These are phyloP conservation scores for Xenopus laevis DNA, from an alignment of 2,113 vertebrate species.

Conservation along the genomic window DNA sequence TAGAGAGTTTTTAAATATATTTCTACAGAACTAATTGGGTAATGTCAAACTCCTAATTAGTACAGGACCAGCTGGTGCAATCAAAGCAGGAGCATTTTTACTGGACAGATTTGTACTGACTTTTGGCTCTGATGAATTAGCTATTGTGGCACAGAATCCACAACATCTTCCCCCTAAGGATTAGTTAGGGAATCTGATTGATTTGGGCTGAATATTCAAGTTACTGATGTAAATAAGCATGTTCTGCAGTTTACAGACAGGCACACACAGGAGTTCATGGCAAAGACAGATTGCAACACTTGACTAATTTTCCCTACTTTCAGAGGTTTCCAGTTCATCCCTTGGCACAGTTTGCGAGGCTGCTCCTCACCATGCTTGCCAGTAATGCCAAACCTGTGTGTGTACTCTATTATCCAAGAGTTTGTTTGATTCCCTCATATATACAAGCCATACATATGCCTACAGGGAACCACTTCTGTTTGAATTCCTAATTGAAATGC, in stretches of 20 bases:
- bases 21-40: neutral
- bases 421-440: neutral
- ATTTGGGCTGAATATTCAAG: neutral
- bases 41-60: conserved; percentile 19
- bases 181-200: conserved; percentile 4
- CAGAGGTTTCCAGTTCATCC: neutral
- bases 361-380: neutral
- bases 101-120: conserved; percentile 4
- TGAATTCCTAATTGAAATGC: too few species aligned
- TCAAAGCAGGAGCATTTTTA: neutral
- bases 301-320: neutral
- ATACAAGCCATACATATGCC: too few species aligned
- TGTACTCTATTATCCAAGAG: neutral
- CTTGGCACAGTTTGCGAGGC: neutral
- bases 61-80: conserved; percentile 13
- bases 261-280: neutral
- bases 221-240: conserved; percentile 12
- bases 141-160: conserved; percentile 1
- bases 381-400: neutral
- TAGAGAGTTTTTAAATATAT: neutral
- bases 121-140: conserved; percentile 19
- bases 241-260: neutral
- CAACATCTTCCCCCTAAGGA: neutral
- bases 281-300: neutral
- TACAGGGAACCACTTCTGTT: too few species aligned